Evolutionary conservation across 2,797 vertebrate species (phyloP).

Genomic region (Tamandua tetradactyla): DNA sequence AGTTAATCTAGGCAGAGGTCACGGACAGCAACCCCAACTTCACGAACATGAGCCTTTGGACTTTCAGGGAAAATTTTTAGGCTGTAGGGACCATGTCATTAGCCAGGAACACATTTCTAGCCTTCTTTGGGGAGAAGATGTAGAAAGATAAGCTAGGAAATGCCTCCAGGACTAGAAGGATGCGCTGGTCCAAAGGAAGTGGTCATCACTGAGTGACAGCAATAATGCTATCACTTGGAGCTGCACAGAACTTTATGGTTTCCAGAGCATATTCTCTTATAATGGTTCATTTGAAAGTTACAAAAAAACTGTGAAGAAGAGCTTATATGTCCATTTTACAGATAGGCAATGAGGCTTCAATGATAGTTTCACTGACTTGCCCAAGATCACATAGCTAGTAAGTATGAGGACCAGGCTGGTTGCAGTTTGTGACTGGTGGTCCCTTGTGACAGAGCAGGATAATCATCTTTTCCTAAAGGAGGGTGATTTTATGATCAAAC

Average conservation of each 20-base stretch:
- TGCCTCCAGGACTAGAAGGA: neutral
- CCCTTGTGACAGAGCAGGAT: too few species aligned
- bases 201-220: neutral
- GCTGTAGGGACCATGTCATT: neutral
- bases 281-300: neutral
- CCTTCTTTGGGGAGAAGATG: neutral
- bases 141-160: neutral
- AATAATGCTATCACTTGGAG: neutral
- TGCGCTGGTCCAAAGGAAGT: neutral
- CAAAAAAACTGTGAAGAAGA: neutral
- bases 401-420: neutral
- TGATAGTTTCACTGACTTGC: neutral
- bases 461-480: neutral
- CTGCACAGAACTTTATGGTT: neutral
- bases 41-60: neutral
- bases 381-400: neutral
- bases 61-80: constrained; percentile 9
- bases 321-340: neutral
- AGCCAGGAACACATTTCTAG: neutral
- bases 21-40: neutral
- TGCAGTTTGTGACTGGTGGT: neutral
- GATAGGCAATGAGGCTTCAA: neutral
- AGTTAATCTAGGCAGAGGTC: neutral
- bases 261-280: neutral
- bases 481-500: neutral